These are phyloP conservation scores for cat (Felis catus) DNA, from an alignment of 2,113 vertebrate genomes.

Conservation along the genomic window F.catus_Fca126_mat1.0 CM031426.1:11003501-11004000, in stretches of 20 bases:
- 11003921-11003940: neutral
- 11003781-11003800: neutral
- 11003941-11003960: conserved; percentile 10
- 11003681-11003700: neutral
- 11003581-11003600: neutral
- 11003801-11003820: neutral
- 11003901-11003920: neutral
- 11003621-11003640: neutral
- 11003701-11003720: neutral
- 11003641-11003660: neutral
- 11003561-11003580: neutral
- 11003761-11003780: neutral
- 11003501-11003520: neutral
- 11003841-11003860: neutral
- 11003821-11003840: neutral
- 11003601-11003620: neutral
- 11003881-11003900: neutral
- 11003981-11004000: conserved; percentile 49
- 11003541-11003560: neutral
- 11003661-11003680: neutral
- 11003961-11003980: conserved; percentile 40
- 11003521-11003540: neutral
- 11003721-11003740: neutral
- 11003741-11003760: neutral
- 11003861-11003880: neutral